Percentiles rank a stretch among this genome's conserved stretches.
These are phyloP conservation scores for Hyla sarda DNA, from an alignment of 2,113 vertebrate species.

Conservation along the genomic window DNA sequence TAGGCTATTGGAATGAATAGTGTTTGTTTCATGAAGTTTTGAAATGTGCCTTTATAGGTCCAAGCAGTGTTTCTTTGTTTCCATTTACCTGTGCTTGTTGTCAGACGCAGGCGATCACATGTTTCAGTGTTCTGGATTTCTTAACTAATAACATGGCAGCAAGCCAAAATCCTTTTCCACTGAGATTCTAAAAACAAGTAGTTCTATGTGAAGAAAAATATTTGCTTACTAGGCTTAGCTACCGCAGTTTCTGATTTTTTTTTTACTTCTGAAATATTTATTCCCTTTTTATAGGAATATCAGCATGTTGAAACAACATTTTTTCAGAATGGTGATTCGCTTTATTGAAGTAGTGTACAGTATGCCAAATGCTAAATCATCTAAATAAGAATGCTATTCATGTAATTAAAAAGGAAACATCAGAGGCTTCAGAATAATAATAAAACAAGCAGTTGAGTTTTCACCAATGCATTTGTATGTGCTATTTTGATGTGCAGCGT, in stretches of 20 bases:
- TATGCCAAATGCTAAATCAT: background rate
- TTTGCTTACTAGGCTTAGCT: background rate
- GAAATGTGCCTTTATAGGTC: background rate
- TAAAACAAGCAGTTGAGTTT: background rate
- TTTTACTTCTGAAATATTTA: constrained; percentile 1
- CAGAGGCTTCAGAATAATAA: background rate
- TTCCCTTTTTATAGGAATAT: background rate
- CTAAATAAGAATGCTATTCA: constrained; percentile 14
- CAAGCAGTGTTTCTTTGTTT: background rate
- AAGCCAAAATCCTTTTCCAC: constrained; percentile 7
- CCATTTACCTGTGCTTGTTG: background rate
- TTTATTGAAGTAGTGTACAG: background rate
- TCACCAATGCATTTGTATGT: background rate
- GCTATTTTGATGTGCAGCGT: too few relatives aligned
- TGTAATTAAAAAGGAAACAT: background rate
- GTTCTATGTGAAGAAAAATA: background rate
- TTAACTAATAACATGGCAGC: constrained; percentile 19
- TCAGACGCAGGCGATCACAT: background rate
- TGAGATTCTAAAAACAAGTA: background rate
- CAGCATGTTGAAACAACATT: constrained; percentile 11
- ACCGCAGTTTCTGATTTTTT: background rate
- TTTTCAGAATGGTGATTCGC: constrained; percentile 1
- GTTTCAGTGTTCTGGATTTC: background rate
- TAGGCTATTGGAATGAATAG: background rate
- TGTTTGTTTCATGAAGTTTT: constrained; percentile 14